phyloP scores from a whole-genome alignment of 2,113 vertebrate species.

The Corythornis cristatus region DNA sequence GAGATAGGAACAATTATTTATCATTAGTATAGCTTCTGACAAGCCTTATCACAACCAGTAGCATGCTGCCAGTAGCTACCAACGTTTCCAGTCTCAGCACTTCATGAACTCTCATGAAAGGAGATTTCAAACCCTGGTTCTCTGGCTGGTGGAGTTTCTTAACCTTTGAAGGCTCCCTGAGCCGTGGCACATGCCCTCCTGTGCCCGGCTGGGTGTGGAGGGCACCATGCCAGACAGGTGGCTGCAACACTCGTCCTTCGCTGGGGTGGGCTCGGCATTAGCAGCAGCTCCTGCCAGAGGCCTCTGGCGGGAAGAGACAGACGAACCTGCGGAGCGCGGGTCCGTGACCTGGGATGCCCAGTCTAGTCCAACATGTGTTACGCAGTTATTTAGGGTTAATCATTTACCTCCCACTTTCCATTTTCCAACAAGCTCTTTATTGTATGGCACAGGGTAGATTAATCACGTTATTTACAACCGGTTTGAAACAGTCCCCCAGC shows the following conservation, averaged over 20 bases:
- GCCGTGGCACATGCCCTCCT: fast-evolving
- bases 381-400: background rate
- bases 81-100: background rate
- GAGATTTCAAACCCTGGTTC: background rate
- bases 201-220: fast-evolving
- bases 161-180: fast-evolving
- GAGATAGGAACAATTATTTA: background rate
- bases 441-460: background rate
- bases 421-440: background rate
- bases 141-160: fast-evolving
- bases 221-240: fast-evolving
- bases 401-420: background rate
- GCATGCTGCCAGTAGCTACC: background rate
- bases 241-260: fast-evolving
- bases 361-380: fast-evolving
- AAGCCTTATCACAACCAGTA: background rate
- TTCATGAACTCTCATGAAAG: fast-evolving
- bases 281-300: fast-evolving
- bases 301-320: fast-evolving
- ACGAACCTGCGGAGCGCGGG: fast-evolving
- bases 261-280: fast-evolving
- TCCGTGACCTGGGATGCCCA: background rate
- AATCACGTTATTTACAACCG: background rate
- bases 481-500: background rate
- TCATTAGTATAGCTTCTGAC: background rate